phyloP scores from a whole-genome alignment of 1,140 invertebrate species.

The Penaeus chinensis region DNA sequence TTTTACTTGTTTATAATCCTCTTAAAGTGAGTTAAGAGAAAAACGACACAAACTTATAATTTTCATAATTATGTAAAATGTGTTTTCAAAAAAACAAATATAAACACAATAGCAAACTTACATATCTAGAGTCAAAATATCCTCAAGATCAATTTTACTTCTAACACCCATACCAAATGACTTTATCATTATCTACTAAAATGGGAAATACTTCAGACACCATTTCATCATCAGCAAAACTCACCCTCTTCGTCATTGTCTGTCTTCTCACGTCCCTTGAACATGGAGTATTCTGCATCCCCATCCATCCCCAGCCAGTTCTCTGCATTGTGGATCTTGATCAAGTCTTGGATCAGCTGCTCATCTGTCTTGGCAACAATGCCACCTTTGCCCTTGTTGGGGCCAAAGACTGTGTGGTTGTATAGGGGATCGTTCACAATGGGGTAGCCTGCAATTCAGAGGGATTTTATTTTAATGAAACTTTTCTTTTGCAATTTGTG shows the following conservation, averaged over 20 bases:
- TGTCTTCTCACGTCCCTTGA: conserved; percentile 77
- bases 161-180: neutral
- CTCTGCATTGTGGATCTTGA: conserved; percentile 91
- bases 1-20: neutral
- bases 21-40: neutral
- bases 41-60: too few relatives aligned
- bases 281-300: conserved; percentile 83
- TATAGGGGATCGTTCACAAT: conserved; percentile 97
- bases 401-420: conserved; percentile 91
- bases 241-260: conserved; percentile 72
- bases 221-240: neutral
- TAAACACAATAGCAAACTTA: too few relatives aligned
- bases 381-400: conserved; percentile 90
- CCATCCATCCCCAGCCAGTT: conserved; percentile 93
- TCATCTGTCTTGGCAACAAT: conserved; percentile 92
- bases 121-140: neutral
- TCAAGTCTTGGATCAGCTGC: conserved; percentile 88
- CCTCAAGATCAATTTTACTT: neutral
- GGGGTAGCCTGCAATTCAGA: conserved; percentile 80
- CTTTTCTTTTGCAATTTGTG: too few relatives aligned
- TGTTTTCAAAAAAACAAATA: too few relatives aligned
- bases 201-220: neutral
- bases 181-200: neutral
- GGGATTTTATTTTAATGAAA: neutral
- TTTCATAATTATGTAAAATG: too few relatives aligned